These are phyloP conservation scores for Sminthurides bifidus DNA, from an alignment of 1,140 invertebrate genomes.

Conservation along the genomic window DNA sequence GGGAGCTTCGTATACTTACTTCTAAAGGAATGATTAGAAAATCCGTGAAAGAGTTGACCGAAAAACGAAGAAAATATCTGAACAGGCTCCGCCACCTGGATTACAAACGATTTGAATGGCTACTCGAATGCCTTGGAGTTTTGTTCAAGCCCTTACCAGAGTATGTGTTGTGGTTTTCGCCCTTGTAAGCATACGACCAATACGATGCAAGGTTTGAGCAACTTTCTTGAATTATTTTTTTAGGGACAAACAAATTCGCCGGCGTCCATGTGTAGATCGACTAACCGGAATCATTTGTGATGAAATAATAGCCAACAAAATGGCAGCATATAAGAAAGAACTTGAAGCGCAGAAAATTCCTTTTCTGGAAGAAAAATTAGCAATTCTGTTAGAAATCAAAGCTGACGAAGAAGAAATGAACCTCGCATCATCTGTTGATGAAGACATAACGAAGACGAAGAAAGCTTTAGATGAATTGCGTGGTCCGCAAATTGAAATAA, in stretches of 20 bases:
- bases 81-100: constrained; percentile 56
- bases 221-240: not conserved
- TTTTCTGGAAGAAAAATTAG: constrained; percentile 27
- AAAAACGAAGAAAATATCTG: constrained; percentile 58
- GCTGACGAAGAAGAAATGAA: constrained; percentile 19
- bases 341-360: constrained; percentile 25
- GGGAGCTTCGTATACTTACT: constrained; percentile 41
- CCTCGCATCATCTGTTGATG: constrained; percentile 18
- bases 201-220: not conserved
- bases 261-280: constrained; percentile 3
- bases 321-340: constrained; percentile 21
- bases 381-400: constrained; percentile 18
- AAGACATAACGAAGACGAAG: constrained; percentile 20
- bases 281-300: constrained; percentile 23
- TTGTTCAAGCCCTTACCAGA: constrained; percentile 53
- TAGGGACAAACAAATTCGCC: constrained; percentile 3
- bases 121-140: constrained; percentile 66
- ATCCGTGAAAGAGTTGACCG: constrained; percentile 50
- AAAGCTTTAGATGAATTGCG: constrained; percentile 10
- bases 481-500: constrained; percentile 8
- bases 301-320: constrained; percentile 17
- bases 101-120: constrained; percentile 73
- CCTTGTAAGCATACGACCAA: not conserved
- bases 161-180: constrained; percentile 36
- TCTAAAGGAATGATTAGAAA: constrained; percentile 20